Percentiles rank a stretch among this genome's conserved stretches.
phyloP scores from a whole-genome alignment of 2,113 vertebrate genomes.

The Crotalus viridis region DNA sequence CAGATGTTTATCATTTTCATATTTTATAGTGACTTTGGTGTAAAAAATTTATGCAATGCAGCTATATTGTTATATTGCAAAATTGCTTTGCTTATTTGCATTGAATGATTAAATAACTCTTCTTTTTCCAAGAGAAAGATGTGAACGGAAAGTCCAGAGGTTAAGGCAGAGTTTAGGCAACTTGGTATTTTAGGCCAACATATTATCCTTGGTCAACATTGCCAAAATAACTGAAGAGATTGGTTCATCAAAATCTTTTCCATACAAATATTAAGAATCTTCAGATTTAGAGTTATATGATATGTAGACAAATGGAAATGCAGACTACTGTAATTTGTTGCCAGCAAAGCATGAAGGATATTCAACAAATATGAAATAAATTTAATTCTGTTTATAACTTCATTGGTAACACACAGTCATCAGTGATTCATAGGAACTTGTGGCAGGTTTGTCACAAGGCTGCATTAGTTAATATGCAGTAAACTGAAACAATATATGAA shows the following conservation, averaged over 20 bases:
- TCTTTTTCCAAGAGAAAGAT: not conserved
- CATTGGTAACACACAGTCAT: not conserved
- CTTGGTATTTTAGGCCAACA: not conserved
- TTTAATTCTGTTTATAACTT: not conserved
- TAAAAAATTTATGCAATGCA: not conserved
- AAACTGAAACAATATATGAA: not conserved
- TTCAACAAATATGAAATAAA: not conserved
- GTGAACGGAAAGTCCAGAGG: not conserved
- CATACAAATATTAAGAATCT: not conserved
- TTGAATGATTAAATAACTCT: not conserved
- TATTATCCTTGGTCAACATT: not conserved
- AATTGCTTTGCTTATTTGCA: not conserved
- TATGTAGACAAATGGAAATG: not conserved
- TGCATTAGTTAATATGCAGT: not conserved
- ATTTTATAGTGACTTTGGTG: not conserved
- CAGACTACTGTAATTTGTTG: not conserved
- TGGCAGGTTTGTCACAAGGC: not conserved
- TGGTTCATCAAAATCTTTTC: not conserved
- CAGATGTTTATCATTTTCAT: not conserved
- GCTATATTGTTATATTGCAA: not conserved
- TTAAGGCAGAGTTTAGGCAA: not conserved
- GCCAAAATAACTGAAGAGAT: not conserved
- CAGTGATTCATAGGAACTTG: slow-evolving; percentile 5
- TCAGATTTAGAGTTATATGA: not conserved
- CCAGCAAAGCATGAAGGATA: not conserved